phyloP scores from a whole-genome alignment of 2,888 invertebrate genomes.

The Drosophila mimetica region DNA sequence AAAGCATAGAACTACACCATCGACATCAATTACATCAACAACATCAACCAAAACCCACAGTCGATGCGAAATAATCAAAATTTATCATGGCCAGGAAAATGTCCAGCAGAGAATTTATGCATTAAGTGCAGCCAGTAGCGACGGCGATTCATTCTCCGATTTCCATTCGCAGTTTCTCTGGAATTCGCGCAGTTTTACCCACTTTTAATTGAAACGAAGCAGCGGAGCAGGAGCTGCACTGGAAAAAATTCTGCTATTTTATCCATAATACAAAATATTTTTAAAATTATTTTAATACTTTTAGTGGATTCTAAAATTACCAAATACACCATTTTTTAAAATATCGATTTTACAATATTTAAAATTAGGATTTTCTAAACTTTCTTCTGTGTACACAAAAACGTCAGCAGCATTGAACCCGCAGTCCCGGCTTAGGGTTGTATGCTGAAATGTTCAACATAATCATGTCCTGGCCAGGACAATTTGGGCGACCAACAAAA shows the following conservation, averaged over 20 bases:
- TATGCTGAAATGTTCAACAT: slow-evolving; percentile 64
- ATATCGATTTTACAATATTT: no score
- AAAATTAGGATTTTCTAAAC: no score
- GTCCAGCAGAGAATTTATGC: slow-evolving; percentile 79
- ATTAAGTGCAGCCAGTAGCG: slow-evolving; percentile 70
- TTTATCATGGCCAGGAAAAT: slow-evolving; percentile 47
- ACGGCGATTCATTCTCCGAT: slow-evolving; percentile 28
- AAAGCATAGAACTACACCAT: slow-evolving; percentile 11
- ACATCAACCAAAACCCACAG: slow-evolving; percentile 28
- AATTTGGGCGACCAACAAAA: slow-evolving; percentile 37
- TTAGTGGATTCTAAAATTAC: no score
- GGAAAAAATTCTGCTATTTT: background rate
- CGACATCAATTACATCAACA: slow-evolving; percentile 23
- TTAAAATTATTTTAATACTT: no score
- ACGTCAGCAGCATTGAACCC: slow-evolving; percentile 8
- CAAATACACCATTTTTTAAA: no score
- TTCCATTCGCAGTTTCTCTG: slow-evolving; percentile 42
- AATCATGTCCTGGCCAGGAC: slow-evolving; percentile 69
- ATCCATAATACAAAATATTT: no score
- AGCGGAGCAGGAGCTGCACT: slow-evolving; percentile 42
- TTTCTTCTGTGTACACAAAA: slow-evolving; percentile 2
- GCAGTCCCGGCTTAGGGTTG: slow-evolving; percentile 24
- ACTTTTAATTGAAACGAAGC: slow-evolving; percentile 71
- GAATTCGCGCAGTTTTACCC: slow-evolving; percentile 38
- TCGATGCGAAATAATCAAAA: slow-evolving; percentile 42